Percentiles rank a stretch among this genome's conserved stretches.
These are phyloP conservation scores for Hirundichthys speculiger DNA, from an alignment of 2,113 vertebrate species.

Conservation along the genomic window DNA sequence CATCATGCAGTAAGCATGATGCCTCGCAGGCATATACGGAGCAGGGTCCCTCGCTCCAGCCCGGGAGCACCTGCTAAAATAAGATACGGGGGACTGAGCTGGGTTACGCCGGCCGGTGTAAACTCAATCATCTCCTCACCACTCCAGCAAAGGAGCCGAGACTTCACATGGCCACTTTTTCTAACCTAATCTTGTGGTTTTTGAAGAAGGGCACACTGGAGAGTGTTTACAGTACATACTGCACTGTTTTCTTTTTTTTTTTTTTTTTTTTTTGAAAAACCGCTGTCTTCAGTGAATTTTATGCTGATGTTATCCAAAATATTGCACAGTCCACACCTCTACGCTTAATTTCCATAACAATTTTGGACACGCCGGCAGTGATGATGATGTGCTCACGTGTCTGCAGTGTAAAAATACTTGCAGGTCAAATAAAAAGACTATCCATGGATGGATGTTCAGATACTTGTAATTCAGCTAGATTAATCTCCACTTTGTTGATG, in stretches of 20 bases:
- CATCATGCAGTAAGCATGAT: conserved; percentile 65
- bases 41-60: conserved; percentile 31
- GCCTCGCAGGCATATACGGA: conserved; percentile 47
- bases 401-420: conserved; percentile 19
- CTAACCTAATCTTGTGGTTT: conserved; percentile 35
- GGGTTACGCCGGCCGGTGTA: conserved; percentile 1
- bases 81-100: conserved; percentile 46
- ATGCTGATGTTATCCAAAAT: conserved; percentile 62
- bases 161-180: conserved; percentile 22
- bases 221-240: conserved; percentile 13
- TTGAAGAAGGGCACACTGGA: conserved; percentile 21
- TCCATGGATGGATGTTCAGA: not conserved
- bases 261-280: conserved; percentile 35
- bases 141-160: conserved; percentile 22
- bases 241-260: conserved; percentile 22
- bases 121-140: conserved; percentile 36
- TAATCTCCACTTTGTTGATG: not conserved
- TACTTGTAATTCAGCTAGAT: not conserved
- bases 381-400: conserved; percentile 37
- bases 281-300: conserved; percentile 56
- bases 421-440: conserved; percentile 3
- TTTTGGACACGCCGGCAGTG: conserved; percentile 27
- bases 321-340: conserved; percentile 35
- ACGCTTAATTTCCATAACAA: conserved; percentile 50
- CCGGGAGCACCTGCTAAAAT: conserved; percentile 61